These are phyloP conservation scores for Tholera decimalis DNA, from an alignment of 2,888 invertebrate species.

Conservation along the genomic window DNA sequence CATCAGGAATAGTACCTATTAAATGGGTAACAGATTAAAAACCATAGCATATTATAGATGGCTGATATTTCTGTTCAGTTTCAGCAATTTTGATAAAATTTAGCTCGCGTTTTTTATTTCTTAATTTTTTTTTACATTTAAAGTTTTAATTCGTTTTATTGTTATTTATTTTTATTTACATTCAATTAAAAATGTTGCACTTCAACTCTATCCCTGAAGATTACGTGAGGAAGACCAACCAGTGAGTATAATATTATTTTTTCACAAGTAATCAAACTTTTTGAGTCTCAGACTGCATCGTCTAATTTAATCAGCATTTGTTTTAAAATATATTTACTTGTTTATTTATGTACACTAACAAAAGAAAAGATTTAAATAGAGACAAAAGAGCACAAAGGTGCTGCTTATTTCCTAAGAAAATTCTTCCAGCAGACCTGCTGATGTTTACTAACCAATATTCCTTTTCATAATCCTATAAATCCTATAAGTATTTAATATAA, in stretches of 20 bases:
- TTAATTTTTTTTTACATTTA: constrained; percentile 47
- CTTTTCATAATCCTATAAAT: background rate
- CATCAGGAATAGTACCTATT: constrained; percentile 70
- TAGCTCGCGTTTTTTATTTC: constrained; percentile 64
- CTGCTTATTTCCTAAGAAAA: no score
- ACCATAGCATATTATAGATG: constrained; percentile 87
- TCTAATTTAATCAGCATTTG: background rate
- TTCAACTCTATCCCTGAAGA: constrained; percentile 84
- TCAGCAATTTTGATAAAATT: constrained; percentile 88
- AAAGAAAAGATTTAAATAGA: no score
- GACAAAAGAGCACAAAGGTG: no score
- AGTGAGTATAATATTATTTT: constrained; percentile 77
- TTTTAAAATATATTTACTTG: no score
- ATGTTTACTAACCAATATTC: background rate
- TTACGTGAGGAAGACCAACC: constrained; percentile 82
- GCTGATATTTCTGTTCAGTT: constrained; percentile 90
- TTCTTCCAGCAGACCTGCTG: no score
- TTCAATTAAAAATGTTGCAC: constrained; percentile 83
- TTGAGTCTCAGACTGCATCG: background rate
- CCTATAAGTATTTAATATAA: background rate
- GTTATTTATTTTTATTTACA: constrained; percentile 62
- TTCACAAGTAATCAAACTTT: background rate
- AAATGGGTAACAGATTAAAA: constrained; percentile 89
- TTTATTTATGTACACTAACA: no score
- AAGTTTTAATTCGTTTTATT: constrained; percentile 61